phyloP scores from a whole-genome alignment of 1,140 invertebrate species.

The Mactra quadrangularis region DNA sequence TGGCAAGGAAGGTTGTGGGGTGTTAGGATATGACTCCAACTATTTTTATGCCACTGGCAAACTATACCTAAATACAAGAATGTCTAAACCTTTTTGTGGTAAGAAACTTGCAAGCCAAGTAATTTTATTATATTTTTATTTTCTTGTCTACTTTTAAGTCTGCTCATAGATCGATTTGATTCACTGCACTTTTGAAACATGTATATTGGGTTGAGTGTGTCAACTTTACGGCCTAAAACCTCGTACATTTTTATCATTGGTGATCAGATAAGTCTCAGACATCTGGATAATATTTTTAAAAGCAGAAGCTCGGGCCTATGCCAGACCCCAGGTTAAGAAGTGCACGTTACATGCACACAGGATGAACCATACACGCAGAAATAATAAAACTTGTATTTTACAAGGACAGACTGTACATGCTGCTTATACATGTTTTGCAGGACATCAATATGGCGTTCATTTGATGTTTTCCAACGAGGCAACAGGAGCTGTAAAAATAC shows the following conservation, averaged over 20 bases:
- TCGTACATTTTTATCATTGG: too few relatives aligned
- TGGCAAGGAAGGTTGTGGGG: conserved; percentile 89
- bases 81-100: conserved; percentile 65
- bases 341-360: too few relatives aligned
- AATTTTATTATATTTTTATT: background rate
- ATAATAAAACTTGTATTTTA: too few relatives aligned
- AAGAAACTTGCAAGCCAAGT: background rate
- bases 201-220: too few relatives aligned
- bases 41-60: conserved; percentile 76
- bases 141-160: background rate
- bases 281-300: too few relatives aligned
- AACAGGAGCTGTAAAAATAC: conserved; percentile 51
- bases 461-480: conserved; percentile 39
- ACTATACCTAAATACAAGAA: conserved; percentile 62
- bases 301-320: too few relatives aligned
- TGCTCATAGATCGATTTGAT: background rate
- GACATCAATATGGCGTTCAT: conserved; percentile 63
- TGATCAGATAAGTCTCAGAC: too few relatives aligned
- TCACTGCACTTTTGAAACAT: background rate
- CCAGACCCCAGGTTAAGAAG: too few relatives aligned
- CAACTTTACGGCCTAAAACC: too few relatives aligned
- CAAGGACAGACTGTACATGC: too few relatives aligned
- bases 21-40: conserved; percentile 95
- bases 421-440: too few relatives aligned
- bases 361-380: too few relatives aligned